Evolutionary conservation across 2,888 invertebrate species (phyloP).

Genomic region (Tachina grossa): DNA sequence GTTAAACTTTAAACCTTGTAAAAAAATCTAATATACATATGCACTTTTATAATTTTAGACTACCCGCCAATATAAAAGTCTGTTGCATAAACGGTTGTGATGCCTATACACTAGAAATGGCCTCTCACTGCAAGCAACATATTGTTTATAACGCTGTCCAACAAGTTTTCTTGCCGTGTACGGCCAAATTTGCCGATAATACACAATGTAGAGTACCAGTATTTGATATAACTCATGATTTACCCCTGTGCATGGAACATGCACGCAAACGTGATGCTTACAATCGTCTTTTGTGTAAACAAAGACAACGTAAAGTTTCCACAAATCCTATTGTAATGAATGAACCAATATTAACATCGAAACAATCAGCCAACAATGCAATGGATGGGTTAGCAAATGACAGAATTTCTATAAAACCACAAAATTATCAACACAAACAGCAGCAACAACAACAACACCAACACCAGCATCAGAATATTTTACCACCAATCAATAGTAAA

Average conservation of each 20-base stretch:
- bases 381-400: neutral
- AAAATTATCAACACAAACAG: conserved; percentile 75
- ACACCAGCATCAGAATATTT: conserved; percentile 75
- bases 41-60: conserved; percentile 50
- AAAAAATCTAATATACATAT: neutral
- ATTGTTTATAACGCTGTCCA: conserved; percentile 94
- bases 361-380: conserved; percentile 37
- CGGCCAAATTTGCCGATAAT: conserved; percentile 90
- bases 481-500: conserved; percentile 28
- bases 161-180: conserved; percentile 90
- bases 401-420: conserved; percentile 29
- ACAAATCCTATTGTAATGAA: conserved; percentile 78
- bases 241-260: conserved; percentile 94
- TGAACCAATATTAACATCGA: conserved; percentile 32
- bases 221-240: conserved; percentile 89
- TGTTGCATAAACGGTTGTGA: conserved; percentile 78
- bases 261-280: conserved; percentile 93
- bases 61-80: conserved; percentile 75
- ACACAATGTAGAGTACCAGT: conserved; percentile 91
- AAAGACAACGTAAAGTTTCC: conserved; percentile 87
- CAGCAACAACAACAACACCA: conserved; percentile 75
- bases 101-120: conserved; percentile 82
- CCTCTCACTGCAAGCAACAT: conserved; percentile 92
- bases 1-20: neutral
- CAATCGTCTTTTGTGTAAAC: conserved; percentile 85